Base-by-base conservation (phyloP, 35 echinoderm and acorn worm genomes). In the Eucidaris tribuloides region DNA sequence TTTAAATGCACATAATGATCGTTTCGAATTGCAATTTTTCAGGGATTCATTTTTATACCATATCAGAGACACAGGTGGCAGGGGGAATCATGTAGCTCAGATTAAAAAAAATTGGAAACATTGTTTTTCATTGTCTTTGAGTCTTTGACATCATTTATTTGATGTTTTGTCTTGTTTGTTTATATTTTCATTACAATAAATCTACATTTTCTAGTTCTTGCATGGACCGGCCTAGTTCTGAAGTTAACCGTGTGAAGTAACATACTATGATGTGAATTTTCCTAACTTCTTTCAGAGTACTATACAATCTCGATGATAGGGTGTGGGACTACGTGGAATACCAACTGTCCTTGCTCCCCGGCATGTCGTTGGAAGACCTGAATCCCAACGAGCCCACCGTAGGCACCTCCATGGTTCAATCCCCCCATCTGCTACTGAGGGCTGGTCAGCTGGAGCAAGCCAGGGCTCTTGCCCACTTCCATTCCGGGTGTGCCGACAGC, bases 281-380 rank as follows among this genome's bases (percentile, higher is more conserved):
- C 41, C 34, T 56, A 68, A 45, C 65, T n/a, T 46, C 27, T 66
- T 59, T 35, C 43, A 95, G 92, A 78, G 92, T 87, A 4, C 78
- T 95, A 2, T 34, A 49, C 30, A 89, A 83, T 48, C 90, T 90
- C 66, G 81, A 95, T 61, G 87, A 95, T 38, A 48, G 62, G 7
- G 82, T 90, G 48, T 90, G 85, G 62, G 71, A 64, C 32, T 3
- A 45, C 14, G 83, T 88, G n/a, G 33, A 62, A 13, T 36, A 84
- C 42, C 90, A 97, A 11, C 58, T 97, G 27, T 63, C 89, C 77
- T 58, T 93, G 42, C 58, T 97, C 22, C 94, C 94, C 32, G 89
- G 87, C 46, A 82, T 96, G 80, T 88, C 91, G 1, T 59, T 76
- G 15, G 78, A 89, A 35, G 70, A 78, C 13, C 63, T 38, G 14